These are phyloP conservation scores for Villa cingulata DNA, from an alignment of 2,888 invertebrate genomes.

Conservation along the genomic window DNA sequence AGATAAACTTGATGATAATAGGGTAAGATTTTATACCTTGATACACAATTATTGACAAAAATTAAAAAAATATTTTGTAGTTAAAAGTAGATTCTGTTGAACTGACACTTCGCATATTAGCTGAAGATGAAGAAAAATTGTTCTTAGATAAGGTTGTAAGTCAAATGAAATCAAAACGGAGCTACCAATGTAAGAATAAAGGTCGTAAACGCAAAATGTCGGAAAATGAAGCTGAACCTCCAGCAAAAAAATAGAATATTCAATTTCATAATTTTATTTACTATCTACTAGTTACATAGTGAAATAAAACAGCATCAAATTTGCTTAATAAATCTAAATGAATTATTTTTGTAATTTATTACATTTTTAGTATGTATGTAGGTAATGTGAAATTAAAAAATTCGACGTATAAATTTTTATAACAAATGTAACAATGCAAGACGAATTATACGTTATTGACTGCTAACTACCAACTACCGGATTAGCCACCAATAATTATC, in stretches of 20 bases:
- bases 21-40: constrained; percentile 36
- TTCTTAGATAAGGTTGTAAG: constrained; percentile 50
- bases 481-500: too few relatives aligned
- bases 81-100: constrained; percentile 35
- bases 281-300: too few relatives aligned
- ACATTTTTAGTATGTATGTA: too few relatives aligned
- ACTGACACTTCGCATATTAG: constrained; percentile 43
- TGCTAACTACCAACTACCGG: too few relatives aligned
- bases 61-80: constrained; percentile 19
- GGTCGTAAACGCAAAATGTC: constrained; percentile 26
- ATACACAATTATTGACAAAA: neutral
- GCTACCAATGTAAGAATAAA: constrained; percentile 24
- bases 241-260: neutral
- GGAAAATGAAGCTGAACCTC: neutral
- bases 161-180: constrained; percentile 45
- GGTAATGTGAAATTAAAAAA: too few relatives aligned
- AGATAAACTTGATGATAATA: constrained; percentile 49
- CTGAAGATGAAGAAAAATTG: constrained; percentile 58
- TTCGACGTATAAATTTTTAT: too few relatives aligned
- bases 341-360: too few relatives aligned
- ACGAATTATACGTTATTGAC: too few relatives aligned
- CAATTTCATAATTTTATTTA: too few relatives aligned
- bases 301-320: too few relatives aligned
- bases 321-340: too few relatives aligned
- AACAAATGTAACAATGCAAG: too few relatives aligned